Evolutionary conservation across 2,113 vertebrate species (phyloP).

Genomic region (Fregetta grallaria): DNA sequence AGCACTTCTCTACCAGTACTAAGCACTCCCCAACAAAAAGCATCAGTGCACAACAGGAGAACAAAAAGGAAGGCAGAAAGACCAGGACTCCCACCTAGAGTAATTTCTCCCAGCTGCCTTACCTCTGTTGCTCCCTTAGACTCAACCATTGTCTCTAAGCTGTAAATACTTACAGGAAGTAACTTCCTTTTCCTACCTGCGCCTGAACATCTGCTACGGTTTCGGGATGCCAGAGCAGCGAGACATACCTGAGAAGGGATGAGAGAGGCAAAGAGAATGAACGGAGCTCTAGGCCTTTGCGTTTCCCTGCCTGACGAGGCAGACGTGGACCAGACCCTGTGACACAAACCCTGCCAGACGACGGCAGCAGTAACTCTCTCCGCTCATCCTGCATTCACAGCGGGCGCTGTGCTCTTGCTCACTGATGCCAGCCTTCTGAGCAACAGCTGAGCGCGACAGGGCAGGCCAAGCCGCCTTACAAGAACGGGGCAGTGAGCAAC

Average conservation of each 20-base stretch:
- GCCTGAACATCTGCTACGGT: not conserved
- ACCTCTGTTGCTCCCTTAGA: not conserved
- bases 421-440: not conserved
- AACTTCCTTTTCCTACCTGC: not conserved
- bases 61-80: not conserved
- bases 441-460: not conserved
- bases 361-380: not conserved
- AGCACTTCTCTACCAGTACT: not conserved
- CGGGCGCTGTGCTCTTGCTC: not conserved
- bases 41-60: not conserved
- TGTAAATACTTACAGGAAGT: not conserved
- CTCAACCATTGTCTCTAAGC: not conserved
- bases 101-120: not conserved
- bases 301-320: not conserved
- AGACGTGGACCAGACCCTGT: too few species aligned
- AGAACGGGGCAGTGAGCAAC: rapidly evolving
- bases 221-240: not conserved
- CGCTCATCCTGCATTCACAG: not conserved
- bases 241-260: not conserved
- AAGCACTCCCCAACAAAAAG: not conserved
- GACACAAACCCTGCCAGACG: not conserved
- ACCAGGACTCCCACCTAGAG: not conserved
- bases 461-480: not conserved
- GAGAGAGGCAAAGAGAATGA: not conserved
- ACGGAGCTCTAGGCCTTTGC: not conserved